Percentiles rank a stretch among this genome's conserved stretches.
These are phyloP conservation scores for Neodiprion virginianus DNA, from an alignment of 1,140 invertebrate genomes.

Conservation along the genomic window DNA sequence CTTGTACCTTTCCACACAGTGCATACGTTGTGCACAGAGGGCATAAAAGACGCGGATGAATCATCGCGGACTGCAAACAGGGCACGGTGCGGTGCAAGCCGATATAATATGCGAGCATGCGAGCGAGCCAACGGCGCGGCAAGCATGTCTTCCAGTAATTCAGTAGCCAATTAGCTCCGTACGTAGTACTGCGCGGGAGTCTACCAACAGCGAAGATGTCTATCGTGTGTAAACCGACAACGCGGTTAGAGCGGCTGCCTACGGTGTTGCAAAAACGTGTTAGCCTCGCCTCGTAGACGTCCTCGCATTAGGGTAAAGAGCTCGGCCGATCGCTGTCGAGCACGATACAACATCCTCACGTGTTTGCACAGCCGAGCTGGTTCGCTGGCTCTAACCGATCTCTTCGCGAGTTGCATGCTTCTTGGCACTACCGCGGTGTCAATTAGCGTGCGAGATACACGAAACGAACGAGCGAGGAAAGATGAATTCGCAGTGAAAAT, in stretches of 20 bases:
- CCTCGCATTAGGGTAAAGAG: too few species aligned
- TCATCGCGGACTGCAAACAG: too few species aligned
- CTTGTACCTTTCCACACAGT: too few species aligned
- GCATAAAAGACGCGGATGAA: too few species aligned
- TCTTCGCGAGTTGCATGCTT: too few species aligned
- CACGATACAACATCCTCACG: background rate
- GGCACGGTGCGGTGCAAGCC: too few species aligned
- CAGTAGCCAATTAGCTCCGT: constrained; percentile 53
- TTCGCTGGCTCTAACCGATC: background rate
- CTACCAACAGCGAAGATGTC: constrained; percentile 41
- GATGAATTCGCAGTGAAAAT: too few species aligned
- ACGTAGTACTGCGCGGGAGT: constrained; percentile 38
- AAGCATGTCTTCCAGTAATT: constrained; percentile 51
- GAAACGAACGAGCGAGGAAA: too few species aligned
- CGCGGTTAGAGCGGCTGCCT: background rate
- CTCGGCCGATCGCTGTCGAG: background rate
- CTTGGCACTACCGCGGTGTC: too few species aligned
- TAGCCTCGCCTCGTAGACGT: background rate
- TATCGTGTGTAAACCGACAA: constrained; percentile 36
- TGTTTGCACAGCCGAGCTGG: background rate
- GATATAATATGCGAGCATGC: constrained; percentile 33
- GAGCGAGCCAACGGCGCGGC: constrained; percentile 46
- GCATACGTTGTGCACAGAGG: too few species aligned
- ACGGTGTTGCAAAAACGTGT: background rate
- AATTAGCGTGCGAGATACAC: too few species aligned